These are phyloP conservation scores for Nycticryphes semicollaris DNA, from an alignment of 2,113 vertebrate genomes.

Conservation along the genomic window DNA sequence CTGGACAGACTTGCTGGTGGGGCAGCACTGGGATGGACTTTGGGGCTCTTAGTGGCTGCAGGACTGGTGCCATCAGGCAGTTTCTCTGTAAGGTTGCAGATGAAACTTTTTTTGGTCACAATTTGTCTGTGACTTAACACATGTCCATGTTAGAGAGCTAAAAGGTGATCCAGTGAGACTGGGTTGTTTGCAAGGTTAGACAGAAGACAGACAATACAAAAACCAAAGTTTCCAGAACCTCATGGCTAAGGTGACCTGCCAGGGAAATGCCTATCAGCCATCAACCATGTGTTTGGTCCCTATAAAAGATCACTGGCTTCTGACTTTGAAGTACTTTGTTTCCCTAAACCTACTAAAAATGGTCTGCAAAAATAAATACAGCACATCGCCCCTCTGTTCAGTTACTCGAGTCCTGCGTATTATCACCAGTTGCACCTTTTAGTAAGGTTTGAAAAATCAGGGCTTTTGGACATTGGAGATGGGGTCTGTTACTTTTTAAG, in stretches of 20 bases:
- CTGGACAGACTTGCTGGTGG: rapidly evolving
- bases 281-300: neutral
- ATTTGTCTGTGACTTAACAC: neutral
- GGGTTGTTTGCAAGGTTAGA: neutral
- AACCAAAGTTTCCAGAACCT: neutral
- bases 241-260: neutral
- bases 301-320: neutral
- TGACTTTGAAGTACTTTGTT: neutral
- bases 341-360: neutral
- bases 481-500: neutral
- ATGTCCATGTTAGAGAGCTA: neutral
- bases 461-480: neutral
- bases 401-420: neutral
- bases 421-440: neutral
- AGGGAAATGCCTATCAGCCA: neutral
- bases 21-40: rapidly evolving
- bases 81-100: neutral
- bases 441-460: neutral
- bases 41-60: rapidly evolving
- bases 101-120: neutral
- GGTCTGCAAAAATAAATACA: neutral
- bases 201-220: neutral
- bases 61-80: rapidly evolving
- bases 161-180: neutral
- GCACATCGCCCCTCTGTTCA: neutral